phyloP scores from a whole-genome alignment of 1,140 invertebrate species.

The Eubasilissa regina region DNA sequence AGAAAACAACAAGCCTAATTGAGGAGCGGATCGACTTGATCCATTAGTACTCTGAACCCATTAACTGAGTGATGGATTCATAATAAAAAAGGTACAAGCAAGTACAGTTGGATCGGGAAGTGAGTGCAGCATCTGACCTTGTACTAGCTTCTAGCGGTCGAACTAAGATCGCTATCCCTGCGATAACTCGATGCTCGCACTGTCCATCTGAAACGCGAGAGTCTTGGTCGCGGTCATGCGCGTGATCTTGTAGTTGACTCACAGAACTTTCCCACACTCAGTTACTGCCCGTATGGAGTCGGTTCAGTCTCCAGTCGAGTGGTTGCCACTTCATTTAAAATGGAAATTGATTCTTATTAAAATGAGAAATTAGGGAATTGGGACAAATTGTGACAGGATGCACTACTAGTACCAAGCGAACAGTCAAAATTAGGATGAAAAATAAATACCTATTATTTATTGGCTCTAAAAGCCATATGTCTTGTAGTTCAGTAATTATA shows the following conservation, averaged over 20 bases:
- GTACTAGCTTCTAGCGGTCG: conserved; percentile 4
- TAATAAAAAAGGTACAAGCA: conserved; percentile 29
- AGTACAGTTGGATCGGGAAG: conserved; percentile 38
- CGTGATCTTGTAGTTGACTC: background rate
- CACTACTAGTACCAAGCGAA: too few relatives aligned
- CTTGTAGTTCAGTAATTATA: too few relatives aligned
- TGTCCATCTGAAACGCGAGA: background rate
- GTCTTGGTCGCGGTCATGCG: background rate
- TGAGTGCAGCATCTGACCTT: conserved; percentile 39
- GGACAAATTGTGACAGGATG: too few relatives aligned
- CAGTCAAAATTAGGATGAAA: too few relatives aligned
- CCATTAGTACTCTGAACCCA: conserved; percentile 16
- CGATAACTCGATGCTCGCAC: background rate
- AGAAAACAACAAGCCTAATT: conserved; percentile 18
- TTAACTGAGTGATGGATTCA: conserved; percentile 38
- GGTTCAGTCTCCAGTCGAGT: background rate
- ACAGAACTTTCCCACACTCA: conserved; percentile 36
- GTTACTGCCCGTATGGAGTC: conserved; percentile 1
- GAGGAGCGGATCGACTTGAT: conserved; percentile 8
- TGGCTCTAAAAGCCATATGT: too few relatives aligned
- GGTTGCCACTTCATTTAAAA: too few relatives aligned
- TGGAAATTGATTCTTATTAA: too few relatives aligned
- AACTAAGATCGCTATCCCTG: background rate
- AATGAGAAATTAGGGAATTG: too few relatives aligned
- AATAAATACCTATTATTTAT: too few relatives aligned